Conservation (phyloP, 2,888 invertebrate species). For the Dioctria linearis region DNA sequence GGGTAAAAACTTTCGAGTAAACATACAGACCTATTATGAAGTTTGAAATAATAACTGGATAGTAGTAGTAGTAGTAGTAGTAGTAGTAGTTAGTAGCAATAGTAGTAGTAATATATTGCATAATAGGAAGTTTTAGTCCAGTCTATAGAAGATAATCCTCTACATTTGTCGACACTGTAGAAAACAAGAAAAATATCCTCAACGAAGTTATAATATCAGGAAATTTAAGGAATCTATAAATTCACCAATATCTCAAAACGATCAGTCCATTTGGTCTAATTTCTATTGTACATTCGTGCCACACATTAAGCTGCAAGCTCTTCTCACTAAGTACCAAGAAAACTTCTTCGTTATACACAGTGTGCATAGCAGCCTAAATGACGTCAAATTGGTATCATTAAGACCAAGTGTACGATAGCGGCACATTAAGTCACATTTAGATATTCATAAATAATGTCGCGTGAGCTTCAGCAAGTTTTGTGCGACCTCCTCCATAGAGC, state of each 20-base stretch:
- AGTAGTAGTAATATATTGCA: too few species aligned
- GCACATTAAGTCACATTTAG: conserved; percentile 49
- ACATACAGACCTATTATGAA: too few species aligned
- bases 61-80: too few species aligned
- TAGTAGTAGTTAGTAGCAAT: too few species aligned
- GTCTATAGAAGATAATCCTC: too few species aligned
- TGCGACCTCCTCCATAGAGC: neutral
- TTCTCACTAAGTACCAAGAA: neutral
- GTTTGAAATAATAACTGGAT: too few species aligned
- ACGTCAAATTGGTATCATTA: conserved; percentile 47
- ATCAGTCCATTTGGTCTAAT: conserved; percentile 35
- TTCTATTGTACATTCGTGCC: conserved; percentile 4
- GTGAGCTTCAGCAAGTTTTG: conserved; percentile 40
- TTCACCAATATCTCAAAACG: neutral
- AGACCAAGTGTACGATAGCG: conserved; percentile 49
- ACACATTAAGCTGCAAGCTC: conserved; percentile 23
- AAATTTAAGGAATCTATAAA: conserved; percentile 21
- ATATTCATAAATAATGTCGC: conserved; percentile 58
- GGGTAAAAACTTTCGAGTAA: too few species aligned
- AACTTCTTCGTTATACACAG: conserved; percentile 19
- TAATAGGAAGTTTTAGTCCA: too few species aligned
- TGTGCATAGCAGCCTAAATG: conserved; percentile 29
- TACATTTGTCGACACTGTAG: too few species aligned
- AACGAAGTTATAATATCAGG: neutral
- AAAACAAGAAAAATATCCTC: too few species aligned